Conservation (phyloP, 2,113 vertebrate genomes). For the Phaethon lepturus region DNA sequence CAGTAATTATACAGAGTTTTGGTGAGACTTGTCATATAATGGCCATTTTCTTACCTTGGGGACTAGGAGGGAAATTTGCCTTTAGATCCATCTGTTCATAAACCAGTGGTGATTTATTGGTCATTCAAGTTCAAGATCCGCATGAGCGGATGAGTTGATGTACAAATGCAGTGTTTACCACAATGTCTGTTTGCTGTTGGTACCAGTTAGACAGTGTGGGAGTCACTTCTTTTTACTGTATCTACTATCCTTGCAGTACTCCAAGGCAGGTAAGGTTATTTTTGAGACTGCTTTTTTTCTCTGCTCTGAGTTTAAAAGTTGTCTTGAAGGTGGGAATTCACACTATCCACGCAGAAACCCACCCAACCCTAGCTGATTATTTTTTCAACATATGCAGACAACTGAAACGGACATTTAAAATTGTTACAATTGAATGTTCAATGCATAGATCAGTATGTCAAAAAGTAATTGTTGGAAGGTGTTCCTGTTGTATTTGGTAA, state of each 20-base stretch:
- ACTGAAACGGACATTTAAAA: not conserved
- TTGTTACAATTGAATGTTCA: not conserved
- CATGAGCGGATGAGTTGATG: not conserved
- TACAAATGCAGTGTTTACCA: not conserved
- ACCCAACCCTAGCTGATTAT: not conserved
- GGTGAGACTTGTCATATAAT: not conserved
- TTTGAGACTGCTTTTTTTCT: not conserved
- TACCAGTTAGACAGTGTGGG: not conserved
- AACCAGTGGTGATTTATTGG: not conserved
- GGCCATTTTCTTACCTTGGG: not conserved
- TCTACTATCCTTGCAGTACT: not conserved
- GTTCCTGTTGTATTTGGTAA: not conserved
- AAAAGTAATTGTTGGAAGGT: conserved; percentile 23
- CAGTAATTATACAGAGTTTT: not conserved
- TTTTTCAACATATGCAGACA: not conserved
- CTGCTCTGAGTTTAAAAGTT: not conserved
- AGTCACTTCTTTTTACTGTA: not conserved
- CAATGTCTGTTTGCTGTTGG: not conserved
- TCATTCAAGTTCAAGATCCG: not conserved
- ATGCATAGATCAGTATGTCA: conserved; percentile 4
- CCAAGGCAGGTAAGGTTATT: not conserved
- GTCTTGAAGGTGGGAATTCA: not conserved
- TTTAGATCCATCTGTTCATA: not conserved
- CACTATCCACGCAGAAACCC: not conserved
- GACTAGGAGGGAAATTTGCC: not conserved